Evolutionary conservation across 2,797 vertebrate species (phyloP), one percentile per base, ranked within the genome.

Genomic region (Tenualosa ilisha): DNA sequence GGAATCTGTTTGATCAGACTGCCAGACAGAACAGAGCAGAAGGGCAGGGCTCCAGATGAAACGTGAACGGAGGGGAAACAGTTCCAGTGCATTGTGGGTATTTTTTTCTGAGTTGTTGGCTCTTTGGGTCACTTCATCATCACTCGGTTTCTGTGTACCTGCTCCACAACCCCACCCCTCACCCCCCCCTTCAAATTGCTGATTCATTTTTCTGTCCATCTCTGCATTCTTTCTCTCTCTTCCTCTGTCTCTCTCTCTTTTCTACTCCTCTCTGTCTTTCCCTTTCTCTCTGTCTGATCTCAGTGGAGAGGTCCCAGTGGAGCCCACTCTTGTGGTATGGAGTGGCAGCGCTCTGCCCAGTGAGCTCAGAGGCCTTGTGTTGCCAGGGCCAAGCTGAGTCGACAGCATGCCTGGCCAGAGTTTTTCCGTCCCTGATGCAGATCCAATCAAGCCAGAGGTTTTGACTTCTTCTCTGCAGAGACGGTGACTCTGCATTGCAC

Each of bases 391-490:
- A 5, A 20, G 37, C 8, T 46, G 37, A 43, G 72, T 87, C 87
- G 86, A 86, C 87, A 86, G 86, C 54, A 68, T 26, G 89, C 90
- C 90, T 86, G 85, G 83, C 85, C 88, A 13, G 85, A 89, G 84
- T 87, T 89, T 91, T 89, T 88, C 89, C 84, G 51, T 72, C 46
- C 40, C 72, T 79, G 88, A 86, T 87, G 83, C 83, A 90, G 86
- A 88, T 91, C 90, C 90, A 86, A 91, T 92, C 84, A 63, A 81
- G 91, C 81, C 85, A 91, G 86, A 91, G 83, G 89, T 84, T 86
- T 84, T 85, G 56, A 83, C 56, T 53, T 84, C 65, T 88, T 61
- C 56, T 81, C 61, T 89, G 87, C 53, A 87, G 84, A 86, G 15
- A 17, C 86, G 81, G 84, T 89, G 87, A 89, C 26, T 83, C 68